Evolutionary conservation across 37 sponge, comb jelly and placozoan species (phyloP), one percentile per base, ranked within the genome.

Genomic region (Diacarnus erythraeanus): DNA sequence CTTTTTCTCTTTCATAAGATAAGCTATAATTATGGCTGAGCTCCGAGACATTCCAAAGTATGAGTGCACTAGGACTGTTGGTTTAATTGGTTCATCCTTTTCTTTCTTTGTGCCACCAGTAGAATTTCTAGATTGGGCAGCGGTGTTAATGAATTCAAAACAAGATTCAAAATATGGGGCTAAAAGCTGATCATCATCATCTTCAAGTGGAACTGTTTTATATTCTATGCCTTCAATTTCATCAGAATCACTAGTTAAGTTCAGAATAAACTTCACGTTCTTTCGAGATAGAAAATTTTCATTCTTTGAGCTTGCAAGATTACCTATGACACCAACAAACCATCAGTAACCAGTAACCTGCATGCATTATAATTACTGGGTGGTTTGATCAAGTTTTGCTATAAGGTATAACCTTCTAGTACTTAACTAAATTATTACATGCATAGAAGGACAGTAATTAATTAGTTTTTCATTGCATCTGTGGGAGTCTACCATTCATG

Each of bases 11-110:
- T 79, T 86, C 92, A 91, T 91, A 26, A 91, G 60, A 37, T 91
- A 87, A 3, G 88, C 92, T 20, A 91, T 71, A 4, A 76, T 75
- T n/a, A 86, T 63, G 17, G 92, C 69, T 30, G 77, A 74, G 30
- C 81, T 80, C 42, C 92, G 57, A 0, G 88, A 87, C 22, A 91
- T 69, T 2, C 92, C 92, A 61, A 86, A 87, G 70, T 91, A 79
- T 30, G 85, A 91, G 41, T 91, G 84, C 0, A 91, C 84, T 36
- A 91, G 69, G 54, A 87, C 84, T 39, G 42, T 30, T 9, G 18
- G 27, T n/a, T 38, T 33, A 1, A 67, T 54, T 2, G 41, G 35
- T 18, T 57, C 73, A 5, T 35, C 34, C 31, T 74, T 74, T 21
- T 47, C 57, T 33, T 47, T 47, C 5, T 22, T 15, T 1, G 18